phyloP scores from a whole-genome alignment of 2,888 invertebrate species.

The Coenonympha glycerion region DNA sequence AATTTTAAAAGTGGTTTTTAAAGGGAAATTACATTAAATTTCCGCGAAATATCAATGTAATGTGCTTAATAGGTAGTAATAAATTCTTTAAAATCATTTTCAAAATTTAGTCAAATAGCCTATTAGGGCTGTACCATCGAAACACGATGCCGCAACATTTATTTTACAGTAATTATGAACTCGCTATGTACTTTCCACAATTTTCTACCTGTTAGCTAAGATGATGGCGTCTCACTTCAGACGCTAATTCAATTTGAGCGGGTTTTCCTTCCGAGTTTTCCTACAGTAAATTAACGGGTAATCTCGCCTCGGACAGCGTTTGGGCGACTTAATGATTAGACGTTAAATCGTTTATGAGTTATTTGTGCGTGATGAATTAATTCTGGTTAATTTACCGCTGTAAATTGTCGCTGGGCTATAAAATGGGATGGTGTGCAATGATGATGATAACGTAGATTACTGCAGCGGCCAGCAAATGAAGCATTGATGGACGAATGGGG shows the following conservation, averaged over 20 bases:
- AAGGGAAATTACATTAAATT: no score
- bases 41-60: no score
- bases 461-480: no score
- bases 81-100: no score
- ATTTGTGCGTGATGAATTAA: neutral
- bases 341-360: slow-evolving; percentile 2
- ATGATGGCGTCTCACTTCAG: slow-evolving; percentile 32
- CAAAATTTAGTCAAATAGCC: no score
- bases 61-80: no score
- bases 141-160: neutral
- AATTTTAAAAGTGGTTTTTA: no score
- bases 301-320: slow-evolving; percentile 9
- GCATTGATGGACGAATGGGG: no score
- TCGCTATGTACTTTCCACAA: slow-evolving; percentile 28
- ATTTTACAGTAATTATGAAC: slow-evolving; percentile 28
- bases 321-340: neutral
- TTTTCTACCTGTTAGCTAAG: slow-evolving; percentile 41
- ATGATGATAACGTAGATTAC: no score
- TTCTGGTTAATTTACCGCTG: no score
- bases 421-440: no score
- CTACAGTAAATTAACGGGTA: slow-evolving; percentile 7
- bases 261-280: slow-evolving; percentile 14
- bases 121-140: neutral
- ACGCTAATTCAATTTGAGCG: slow-evolving; percentile 12
- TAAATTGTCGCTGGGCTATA: no score